These are phyloP conservation scores for Congeria kusceri DNA, from an alignment of 2,888 invertebrate genomes.

Conservation along the genomic window DNA sequence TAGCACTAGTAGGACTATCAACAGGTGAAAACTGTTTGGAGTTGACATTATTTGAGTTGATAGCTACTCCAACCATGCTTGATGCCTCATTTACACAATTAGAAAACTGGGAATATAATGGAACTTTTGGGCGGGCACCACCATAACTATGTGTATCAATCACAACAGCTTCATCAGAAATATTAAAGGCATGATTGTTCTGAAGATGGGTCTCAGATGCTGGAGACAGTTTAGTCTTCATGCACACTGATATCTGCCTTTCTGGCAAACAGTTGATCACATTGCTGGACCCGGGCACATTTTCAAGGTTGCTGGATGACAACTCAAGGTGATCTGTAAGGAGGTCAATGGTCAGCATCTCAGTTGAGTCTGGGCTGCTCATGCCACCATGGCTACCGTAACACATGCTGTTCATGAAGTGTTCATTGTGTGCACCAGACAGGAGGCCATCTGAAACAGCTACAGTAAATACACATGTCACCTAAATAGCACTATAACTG, in stretches of 20 bases:
- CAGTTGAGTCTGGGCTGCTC: conserved; percentile 41
- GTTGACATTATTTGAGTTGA: conserved; percentile 41
- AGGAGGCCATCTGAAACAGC: conserved; percentile 58
- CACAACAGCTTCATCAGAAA: conserved; percentile 57
- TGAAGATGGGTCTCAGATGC: conserved; percentile 74
- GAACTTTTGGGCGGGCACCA: conserved; percentile 71
- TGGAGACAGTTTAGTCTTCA: conserved; percentile 71
- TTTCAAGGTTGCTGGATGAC: conserved; percentile 36
- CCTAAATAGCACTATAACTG: too few relatives aligned
- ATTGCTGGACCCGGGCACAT: conserved; percentile 39
- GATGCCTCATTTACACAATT: conserved; percentile 47
- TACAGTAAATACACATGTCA: conserved; percentile 12
- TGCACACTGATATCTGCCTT: conserved; percentile 51
- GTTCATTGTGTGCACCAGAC: conserved; percentile 60
- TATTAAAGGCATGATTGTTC: conserved; percentile 72
- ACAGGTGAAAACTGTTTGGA: conserved; percentile 23
- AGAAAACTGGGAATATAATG: conserved; percentile 35
- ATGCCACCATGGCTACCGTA: conserved; percentile 38
- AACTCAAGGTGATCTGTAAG: conserved; percentile 60
- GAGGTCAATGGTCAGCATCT: conserved; percentile 61
- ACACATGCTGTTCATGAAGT: conserved; percentile 45
- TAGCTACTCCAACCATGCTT: conserved; percentile 41
- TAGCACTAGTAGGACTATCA: conserved; percentile 32
- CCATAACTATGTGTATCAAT: conserved; percentile 67
- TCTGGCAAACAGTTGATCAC: conserved; percentile 44